These are phyloP conservation scores for Chaetogeoica ovagalla DNA, from an alignment of 2,888 invertebrate genomes.

Conservation along the genomic window DNA sequence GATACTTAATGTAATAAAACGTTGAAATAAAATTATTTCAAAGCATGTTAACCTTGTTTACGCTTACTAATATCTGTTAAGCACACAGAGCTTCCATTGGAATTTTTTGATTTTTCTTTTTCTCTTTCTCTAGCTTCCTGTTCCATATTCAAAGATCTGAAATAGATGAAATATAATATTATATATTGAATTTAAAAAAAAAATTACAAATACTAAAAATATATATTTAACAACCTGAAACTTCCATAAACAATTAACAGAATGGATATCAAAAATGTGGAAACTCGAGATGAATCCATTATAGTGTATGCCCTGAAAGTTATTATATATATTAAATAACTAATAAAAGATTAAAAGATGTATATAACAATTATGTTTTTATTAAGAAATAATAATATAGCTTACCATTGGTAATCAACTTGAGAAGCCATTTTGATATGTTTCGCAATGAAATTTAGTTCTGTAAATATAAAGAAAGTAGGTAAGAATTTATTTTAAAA, in stretches of 20 bases:
- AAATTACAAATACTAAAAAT: neutral
- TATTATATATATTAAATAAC: neutral
- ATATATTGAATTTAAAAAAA: neutral
- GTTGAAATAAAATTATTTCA: constrained; percentile 40
- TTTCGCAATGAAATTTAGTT: neutral
- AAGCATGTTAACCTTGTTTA: constrained; percentile 52
- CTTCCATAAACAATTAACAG: constrained; percentile 96
- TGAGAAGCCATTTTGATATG: constrained; percentile 50
- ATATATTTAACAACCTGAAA: constrained; percentile 65
- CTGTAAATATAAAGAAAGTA: constrained; percentile 15
- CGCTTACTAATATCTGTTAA: constrained; percentile 50
- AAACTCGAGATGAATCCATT: constrained; percentile 96
- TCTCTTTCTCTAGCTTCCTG: constrained; percentile 85
- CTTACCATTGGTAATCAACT: constrained; percentile 54
- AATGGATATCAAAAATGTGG: constrained; percentile 96
- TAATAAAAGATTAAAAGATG: neutral
- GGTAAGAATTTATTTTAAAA: neutral
- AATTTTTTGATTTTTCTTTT: constrained; percentile 73
- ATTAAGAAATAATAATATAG: constrained; percentile 1
- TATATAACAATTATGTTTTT: neutral
- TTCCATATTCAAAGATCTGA: constrained; percentile 91
- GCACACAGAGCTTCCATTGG: constrained; percentile 59
- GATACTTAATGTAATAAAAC: constrained; percentile 16
- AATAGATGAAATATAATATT: constrained; percentile 27
- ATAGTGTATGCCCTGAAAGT: constrained; percentile 84